A percentile compares a stretch with the other conserved stretches of the same genome.
These are phyloP conservation scores for Oreochromis tanganicae DNA, from an alignment of 2,113 vertebrate genomes.

Conservation along the genomic window DNA sequence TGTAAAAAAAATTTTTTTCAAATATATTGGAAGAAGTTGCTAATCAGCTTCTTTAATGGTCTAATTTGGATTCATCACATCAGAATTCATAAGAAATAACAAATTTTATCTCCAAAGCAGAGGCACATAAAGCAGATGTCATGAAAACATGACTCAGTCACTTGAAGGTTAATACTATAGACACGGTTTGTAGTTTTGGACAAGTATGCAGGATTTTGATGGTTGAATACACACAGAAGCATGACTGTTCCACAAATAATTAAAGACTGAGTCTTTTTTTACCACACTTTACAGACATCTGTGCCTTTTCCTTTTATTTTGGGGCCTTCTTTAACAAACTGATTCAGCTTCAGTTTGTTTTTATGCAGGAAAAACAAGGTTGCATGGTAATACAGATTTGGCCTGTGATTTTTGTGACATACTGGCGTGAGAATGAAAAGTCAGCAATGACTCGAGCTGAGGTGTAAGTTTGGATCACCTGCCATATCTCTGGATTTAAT, in stretches of 20 bases:
- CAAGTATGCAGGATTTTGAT: not conserved
- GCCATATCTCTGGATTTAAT: not conserved
- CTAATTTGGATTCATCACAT: not conserved
- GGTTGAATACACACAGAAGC: not conserved
- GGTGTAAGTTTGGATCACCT: not conserved
- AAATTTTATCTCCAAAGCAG: not conserved
- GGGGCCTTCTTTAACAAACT: not conserved
- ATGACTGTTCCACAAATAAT: not conserved
- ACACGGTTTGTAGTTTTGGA: not conserved
- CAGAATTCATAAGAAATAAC: not conserved
- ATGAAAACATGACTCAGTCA: not conserved
- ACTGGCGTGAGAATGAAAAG: not conserved
- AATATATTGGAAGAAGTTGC: not conserved
- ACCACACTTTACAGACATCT: not conserved
- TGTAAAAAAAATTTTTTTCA: accelerated
- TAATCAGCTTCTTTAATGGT: not conserved
- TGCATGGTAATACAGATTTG: not conserved
- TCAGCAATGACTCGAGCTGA: not conserved
- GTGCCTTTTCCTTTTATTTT: not conserved
- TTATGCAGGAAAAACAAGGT: not conserved
- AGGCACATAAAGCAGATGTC: not conserved
- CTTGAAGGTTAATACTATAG: not conserved
- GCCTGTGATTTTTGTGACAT: not conserved
- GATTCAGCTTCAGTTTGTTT: not conserved
- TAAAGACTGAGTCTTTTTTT: not conserved